Evolutionary conservation across 2,797 vertebrate genomes (phyloP), one percentile per base, ranked within the genome.

Genomic region (Microctenopoma lineatum): DNA sequence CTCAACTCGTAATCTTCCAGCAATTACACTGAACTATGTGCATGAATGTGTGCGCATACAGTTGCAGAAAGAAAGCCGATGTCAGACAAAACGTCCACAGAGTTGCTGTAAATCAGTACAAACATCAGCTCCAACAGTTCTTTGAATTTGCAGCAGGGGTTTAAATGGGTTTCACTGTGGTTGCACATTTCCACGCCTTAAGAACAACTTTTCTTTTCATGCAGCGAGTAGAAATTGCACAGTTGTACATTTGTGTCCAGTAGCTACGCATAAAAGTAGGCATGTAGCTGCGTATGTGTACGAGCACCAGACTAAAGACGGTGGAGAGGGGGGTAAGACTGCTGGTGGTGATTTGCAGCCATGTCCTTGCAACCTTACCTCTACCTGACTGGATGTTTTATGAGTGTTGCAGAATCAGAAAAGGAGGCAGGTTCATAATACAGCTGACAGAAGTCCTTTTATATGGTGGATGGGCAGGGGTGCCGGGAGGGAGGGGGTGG

Each of bases 371-470:
- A 76, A 78, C 71, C 83, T 81, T 86, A 78, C 69, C 76, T 85
- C 73, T 71, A 84, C 85, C 88, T 85, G 86, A 87, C 88, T 80
- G 81, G 81, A 86, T 92, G 85, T 72, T 94, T 94, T 93, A 92
- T 87, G 89, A 86, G 83, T 41, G 67, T 72, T 83, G 86, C 88
- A 90, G 90, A 87, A 88, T 87, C 86, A 79, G 84, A 89, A 80
- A 80, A 66, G 61, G 73, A 85, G 85, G 85, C 79, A 78, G 79
- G 84, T 77, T 86, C 79, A 80, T 89, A 89, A 91, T 92, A 87
- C 84, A 90, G 92, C 91, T 92, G 93, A 94, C 93, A 86, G 90
- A 88, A 91, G 87, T 87, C 68, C 90, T 91, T 91, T 93, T 91
- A 91, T 91, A 91, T 89, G 81, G 88, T 67, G 87, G 78, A 70